Evolutionary conservation across 1,140 invertebrate species (phyloP).

Genomic region (Drosophila athabasca): DNA sequence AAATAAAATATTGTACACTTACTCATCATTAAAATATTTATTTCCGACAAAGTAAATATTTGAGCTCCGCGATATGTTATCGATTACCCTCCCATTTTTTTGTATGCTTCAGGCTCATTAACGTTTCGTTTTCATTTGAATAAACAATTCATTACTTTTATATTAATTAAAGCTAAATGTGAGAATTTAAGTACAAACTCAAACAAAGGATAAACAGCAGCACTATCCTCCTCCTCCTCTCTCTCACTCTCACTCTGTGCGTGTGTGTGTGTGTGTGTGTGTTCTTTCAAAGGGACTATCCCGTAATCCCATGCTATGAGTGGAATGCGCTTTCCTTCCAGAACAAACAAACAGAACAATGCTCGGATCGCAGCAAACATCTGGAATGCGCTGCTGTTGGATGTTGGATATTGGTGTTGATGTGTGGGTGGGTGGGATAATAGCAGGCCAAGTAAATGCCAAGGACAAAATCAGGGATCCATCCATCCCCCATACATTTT

Average conservation of each 20-base stretch:
- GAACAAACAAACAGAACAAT: slow-evolving; percentile 40
- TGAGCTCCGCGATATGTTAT: too few relatives aligned
- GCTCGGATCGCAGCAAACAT: background rate
- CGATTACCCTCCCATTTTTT: too few relatives aligned
- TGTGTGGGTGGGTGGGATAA: slow-evolving; percentile 13
- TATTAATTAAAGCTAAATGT: slow-evolving; percentile 38
- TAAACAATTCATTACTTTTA: slow-evolving; percentile 1
- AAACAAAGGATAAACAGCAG: slow-evolving; percentile 16
- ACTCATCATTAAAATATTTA: too few relatives aligned
- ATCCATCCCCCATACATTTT: too few relatives aligned
- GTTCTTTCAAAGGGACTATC: background rate
- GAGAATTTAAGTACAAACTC: slow-evolving; percentile 25
- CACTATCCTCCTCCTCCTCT: background rate
- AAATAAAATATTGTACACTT: too few relatives aligned
- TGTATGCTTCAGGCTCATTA: background rate
- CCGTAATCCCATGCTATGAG: slow-evolving; percentile 27
- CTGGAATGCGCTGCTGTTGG: background rate
- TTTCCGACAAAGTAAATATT: too few relatives aligned
- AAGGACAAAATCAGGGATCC: slow-evolving; percentile 10
- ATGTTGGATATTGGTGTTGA: background rate
- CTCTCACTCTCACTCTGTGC: too few relatives aligned
- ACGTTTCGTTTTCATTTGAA: background rate
- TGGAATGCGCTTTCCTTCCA: slow-evolving; percentile 30
- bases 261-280: too few relatives aligned
- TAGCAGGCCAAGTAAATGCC: slow-evolving; percentile 28